A percentile compares a stretch with the other conserved stretches of the same genome.
Evolutionary conservation across 2,113 vertebrate genomes (phyloP).

Genomic region (Ptychochromis oligacanthus): DNA sequence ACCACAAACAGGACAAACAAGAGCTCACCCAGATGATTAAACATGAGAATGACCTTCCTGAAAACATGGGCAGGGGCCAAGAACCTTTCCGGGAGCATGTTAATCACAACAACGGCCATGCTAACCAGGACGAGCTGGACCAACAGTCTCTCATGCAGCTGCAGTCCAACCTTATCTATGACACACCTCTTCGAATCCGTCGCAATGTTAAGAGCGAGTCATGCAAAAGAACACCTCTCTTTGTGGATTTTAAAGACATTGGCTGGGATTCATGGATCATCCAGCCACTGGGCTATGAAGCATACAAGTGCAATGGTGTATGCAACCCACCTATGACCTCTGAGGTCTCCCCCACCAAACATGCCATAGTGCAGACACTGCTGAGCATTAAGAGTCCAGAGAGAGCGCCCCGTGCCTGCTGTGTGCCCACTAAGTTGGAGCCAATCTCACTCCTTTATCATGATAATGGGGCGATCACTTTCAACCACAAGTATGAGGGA

Average conservation of each 20-base stretch:
- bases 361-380: conserved; percentile 93
- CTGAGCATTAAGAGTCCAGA: conserved; percentile 89
- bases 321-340: conserved; percentile 89
- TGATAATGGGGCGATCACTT: conserved; percentile 90
- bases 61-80: conserved; percentile 59
- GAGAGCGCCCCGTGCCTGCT: conserved; percentile 90
- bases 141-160: conserved; percentile 85
- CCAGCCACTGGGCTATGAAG: conserved; percentile 90
- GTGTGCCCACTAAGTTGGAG: conserved; percentile 94
- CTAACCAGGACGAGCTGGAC: conserved; percentile 71
- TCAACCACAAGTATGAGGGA: conserved; percentile 96
- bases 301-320: conserved; percentile 90
- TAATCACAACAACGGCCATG: conserved; percentile 50
- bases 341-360: conserved; percentile 92
- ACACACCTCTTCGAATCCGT: conserved; percentile 87
- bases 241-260: conserved; percentile 97
- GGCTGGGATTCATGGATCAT: conserved; percentile 97
- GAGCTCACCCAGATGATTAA: conserved; percentile 85
- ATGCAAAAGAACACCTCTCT: conserved; percentile 91
- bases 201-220: conserved; percentile 89
- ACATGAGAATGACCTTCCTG: conserved; percentile 80
- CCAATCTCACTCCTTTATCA: conserved; percentile 95
- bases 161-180: conserved; percentile 89
- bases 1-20: conserved; percentile 80
- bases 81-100: conserved; percentile 46